Base-by-base conservation (phyloP, 35 echinoderm and acorn worm species). In the Apostichopus californicus region DNA sequence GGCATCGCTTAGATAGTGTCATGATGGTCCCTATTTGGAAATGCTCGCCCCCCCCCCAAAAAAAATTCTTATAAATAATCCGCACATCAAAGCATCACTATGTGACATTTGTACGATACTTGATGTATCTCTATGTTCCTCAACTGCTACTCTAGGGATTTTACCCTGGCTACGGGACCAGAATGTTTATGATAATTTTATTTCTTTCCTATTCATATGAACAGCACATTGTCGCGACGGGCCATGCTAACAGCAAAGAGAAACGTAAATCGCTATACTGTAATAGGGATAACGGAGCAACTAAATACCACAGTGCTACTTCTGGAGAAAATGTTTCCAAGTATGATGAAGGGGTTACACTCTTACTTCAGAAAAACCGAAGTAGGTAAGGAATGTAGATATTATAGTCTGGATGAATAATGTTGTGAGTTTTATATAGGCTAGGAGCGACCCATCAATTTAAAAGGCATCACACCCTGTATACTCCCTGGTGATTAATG, bases 291-390 rank as follows among this genome's bases (percentile, higher is more conserved):
- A 18, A 87, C 58, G 20, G 86, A 87, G 26, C 56, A 87, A 21
- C 57, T 87, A 8, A 71, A 87, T 57, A 87, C 64, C 0, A 87
- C 86, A 5, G 86, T 87, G 7, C 26, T 87, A 58, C 54, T 87
- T 68, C 57, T 87, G n/a, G 86, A 87, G 26, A 87, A 66, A 71
- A 23, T 64, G 86, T 87, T 87, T 26, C 86, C 86, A 5, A 71
- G 22, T 59, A 87, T 87, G 86, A 59, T 71, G 86, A 9, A 10
- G 24, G 86, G 86, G 25, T 52, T 87, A 5, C 86, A 87, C 26
- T n/a, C 28, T 9, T 5, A 87, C 1, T 87, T 59, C 86, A 87
- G 25, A 8, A 87, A 21, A 13, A 87, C 4, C n/a, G 86, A 17
- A 52, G 20, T 63, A 17, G 86, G 86, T 71, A 59, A 87, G 20